Percentiles rank a stretch among this genome's conserved stretches.
phyloP scores from a whole-genome alignment of 2,888 invertebrate species.

The Stratiomys singularior region DNA sequence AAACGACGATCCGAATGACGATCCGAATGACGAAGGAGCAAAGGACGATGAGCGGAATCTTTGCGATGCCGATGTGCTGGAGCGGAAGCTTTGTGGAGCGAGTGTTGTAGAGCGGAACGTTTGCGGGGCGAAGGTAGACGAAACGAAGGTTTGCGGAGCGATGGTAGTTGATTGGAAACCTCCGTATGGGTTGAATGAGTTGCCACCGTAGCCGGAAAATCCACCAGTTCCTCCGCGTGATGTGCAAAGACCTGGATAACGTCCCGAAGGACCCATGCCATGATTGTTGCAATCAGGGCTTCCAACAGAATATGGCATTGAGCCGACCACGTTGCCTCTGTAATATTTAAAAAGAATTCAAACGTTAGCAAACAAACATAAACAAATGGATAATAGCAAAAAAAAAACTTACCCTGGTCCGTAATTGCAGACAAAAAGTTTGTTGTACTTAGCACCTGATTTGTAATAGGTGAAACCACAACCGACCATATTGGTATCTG shows the following conservation, averaged over 20 bases:
- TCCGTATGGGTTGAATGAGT: constrained; percentile 59
- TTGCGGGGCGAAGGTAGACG: constrained; percentile 55
- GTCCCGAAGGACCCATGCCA: constrained; percentile 76
- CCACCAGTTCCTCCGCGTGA: constrained; percentile 53
- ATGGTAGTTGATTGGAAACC: constrained; percentile 64
- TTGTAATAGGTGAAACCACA: constrained; percentile 89
- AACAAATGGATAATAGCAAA: background rate
- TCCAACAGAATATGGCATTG: constrained; percentile 80
- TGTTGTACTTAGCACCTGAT: constrained; percentile 80
- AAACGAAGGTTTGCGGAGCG: constrained; percentile 54
- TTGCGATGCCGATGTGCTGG: constrained; percentile 51
- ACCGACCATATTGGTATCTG: constrained; percentile 83
- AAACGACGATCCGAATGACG: constrained; percentile 51
- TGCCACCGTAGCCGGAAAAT: constrained; percentile 17
- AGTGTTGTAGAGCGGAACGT: constrained; percentile 60
- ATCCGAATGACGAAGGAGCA: constrained; percentile 52
- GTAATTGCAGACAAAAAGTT: constrained; percentile 87
- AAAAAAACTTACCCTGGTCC: constrained; percentile 74
- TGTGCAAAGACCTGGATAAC: constrained; percentile 80
- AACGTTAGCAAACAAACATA: background rate
- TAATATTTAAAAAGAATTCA: constrained; percentile 48
- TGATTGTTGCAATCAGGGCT: constrained; percentile 76
- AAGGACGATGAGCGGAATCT: constrained; percentile 55
- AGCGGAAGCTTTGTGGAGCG: constrained; percentile 56
- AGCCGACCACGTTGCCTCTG: constrained; percentile 81